Evolutionary conservation across 2,888 invertebrate genomes (phyloP), one percentile per base, ranked within the genome.

Genomic region (Spisula subtruncata): DNA sequence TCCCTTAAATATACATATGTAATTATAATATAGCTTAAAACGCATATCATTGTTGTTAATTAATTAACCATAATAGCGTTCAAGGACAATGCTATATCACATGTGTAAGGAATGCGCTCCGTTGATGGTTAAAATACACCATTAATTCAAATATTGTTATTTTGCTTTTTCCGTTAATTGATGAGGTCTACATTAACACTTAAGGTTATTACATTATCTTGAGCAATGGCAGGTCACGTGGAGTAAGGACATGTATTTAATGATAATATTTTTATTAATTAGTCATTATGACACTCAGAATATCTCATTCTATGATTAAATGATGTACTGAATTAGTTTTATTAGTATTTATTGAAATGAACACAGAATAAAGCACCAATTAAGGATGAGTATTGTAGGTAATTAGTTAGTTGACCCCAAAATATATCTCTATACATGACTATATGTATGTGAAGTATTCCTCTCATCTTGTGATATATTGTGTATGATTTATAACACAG

Each of bases 211-310:
- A 66, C 12, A 66, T 66, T 66, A 66, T 66, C 60, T n/a, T 66
- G 25, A 25, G 60, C 51, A 66, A 66, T 66, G 8, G 60, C 25
- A 25, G 25, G 10, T 25, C 60, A 5, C 25, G 60, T 20, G 10
- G 25, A 66, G 25, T 5, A 8, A 66, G 25, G 60, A 66, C 60
- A n/a, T 66, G 10, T 0, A 66, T 66, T 25, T 66, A 25, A 66
- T 66, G 60, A 66, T 66, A 66, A 66, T 66, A 25, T 66, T 25
- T 66, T 66, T 10, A 66, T 66, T 66, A 66, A 66, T 25, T 66
- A n/a, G 60, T 66, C 60, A 25, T 51, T 51, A 66, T 66, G 12
- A 66, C 25, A 66, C 60, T 66, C 51, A 16, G 16, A 16, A 16
- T 16, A 1, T 51, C 51, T 51, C 25, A 60, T 66, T 10, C 25